Evolutionary conservation across 2,797 vertebrate species (phyloP), one percentile per base, ranked within the genome.

Genomic region (Pipistrellus kuhlii): DNA sequence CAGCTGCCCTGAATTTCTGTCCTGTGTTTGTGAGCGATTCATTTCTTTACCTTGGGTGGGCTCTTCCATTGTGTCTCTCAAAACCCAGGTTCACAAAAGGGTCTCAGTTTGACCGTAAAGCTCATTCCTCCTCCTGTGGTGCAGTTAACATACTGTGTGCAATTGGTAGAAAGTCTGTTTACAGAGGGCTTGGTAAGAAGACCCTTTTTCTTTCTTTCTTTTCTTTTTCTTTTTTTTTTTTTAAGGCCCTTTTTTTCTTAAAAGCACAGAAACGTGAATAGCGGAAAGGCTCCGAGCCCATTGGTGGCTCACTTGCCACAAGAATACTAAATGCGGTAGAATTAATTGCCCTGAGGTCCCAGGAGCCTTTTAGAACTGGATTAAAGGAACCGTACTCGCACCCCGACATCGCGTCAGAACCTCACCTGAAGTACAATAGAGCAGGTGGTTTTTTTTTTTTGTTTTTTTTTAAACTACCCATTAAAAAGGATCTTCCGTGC

Each of bases 331-430:
- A 46, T 71, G 80, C 62, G 25, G 3, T 10, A 21, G 90, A 80
- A 72, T 75, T 85, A 66, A 88, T 73, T 57, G 69, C 48, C 23
- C 85, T 27, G 62, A 92, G 73, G 55, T 48, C 92, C 71, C 44
- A 2, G 46, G 64, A 81, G 84, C 66, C 83, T 94, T 92, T 82
- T 68, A 35, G 68, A 73, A 81, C 55, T 10, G 30, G 41, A 27
- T 44, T 83, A 86, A 78, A 94, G 73, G 57, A 51, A 48, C 57
- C 46, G 9, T 27, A 53, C 55, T 51, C 27, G 71, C 66, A 55
- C 46, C 55, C 30, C 64, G 68, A 73, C 30, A 9, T 35, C 48
- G 88, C 44, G 51, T 75, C 88, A 64, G 62, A 91, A 46, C 75
- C 3, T 1, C 32, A 15, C 21, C 32, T 30, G 11, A 44, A 51